Evolutionary conservation across 2,797 vertebrate genomes (phyloP).

Genomic region (Alauda arvensis): DNA sequence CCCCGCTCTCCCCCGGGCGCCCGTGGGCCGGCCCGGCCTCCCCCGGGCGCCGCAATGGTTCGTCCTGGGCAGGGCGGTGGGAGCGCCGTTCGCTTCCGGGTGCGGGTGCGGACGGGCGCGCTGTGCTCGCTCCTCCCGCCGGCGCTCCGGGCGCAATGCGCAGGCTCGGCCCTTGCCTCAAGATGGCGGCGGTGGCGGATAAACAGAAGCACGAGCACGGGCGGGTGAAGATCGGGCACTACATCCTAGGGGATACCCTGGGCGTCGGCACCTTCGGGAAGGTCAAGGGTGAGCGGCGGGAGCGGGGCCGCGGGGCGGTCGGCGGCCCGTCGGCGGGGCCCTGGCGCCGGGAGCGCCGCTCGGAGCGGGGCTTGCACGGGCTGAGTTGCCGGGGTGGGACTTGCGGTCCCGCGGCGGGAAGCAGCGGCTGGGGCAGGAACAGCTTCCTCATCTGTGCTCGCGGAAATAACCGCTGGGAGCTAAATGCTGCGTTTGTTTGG

Average conservation of each 20-base stretch:
- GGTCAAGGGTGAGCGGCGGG: not conserved
- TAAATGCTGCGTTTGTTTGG: not conserved
- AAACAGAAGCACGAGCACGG: slow-evolving; percentile 90
- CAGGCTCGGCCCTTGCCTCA: slow-evolving; percentile 83
- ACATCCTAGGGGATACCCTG: slow-evolving; percentile 92
- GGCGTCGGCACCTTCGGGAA: slow-evolving; percentile 92
- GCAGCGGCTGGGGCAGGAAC: not conserved
- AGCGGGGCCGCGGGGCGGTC: not conserved
- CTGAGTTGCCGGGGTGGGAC: not conserved
- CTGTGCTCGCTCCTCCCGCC: not conserved
- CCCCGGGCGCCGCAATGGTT: not conserved
- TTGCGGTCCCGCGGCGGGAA: not conserved
- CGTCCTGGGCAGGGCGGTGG: rapidly evolving
- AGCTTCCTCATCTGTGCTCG: rapidly evolving
- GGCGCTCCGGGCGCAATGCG: slow-evolving; percentile 31
- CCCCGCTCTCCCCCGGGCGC: rapidly evolving
- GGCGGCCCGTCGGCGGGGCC: too few relatives aligned
- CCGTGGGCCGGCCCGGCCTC: not conserved
- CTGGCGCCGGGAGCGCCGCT: not conserved
- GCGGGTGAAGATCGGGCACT: slow-evolving; percentile 95
- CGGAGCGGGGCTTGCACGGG: not conserved
- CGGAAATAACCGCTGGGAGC: not conserved
- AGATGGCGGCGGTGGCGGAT: slow-evolving; percentile 93
- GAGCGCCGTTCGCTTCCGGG: not conserved
- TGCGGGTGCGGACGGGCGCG: not conserved